Conservation (phyloP, 2,888 invertebrate genomes). For the Drosophila antonietae region DNA sequence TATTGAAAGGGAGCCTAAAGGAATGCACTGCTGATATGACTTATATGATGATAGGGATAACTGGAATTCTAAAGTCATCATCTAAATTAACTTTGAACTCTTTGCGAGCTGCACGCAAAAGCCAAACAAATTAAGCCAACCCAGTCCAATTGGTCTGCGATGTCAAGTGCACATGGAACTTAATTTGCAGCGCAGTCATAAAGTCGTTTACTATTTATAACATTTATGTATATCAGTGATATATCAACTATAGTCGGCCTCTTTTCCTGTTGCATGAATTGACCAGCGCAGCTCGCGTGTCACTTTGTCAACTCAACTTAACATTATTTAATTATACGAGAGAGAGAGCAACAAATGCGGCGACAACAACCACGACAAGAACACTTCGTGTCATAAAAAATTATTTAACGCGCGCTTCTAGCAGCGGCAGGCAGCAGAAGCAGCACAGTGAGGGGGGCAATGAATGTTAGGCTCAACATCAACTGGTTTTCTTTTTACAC, state of each 20-base stretch:
- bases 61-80: slow-evolving; percentile 12
- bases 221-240: slow-evolving; percentile 12
- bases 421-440: background rate
- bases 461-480: slow-evolving; percentile 34
- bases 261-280: slow-evolving; percentile 26
- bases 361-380: slow-evolving; percentile 48
- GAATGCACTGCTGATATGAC: slow-evolving; percentile 9
- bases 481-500: slow-evolving; percentile 53
- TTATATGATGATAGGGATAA: background rate
- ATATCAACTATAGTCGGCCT: slow-evolving; percentile 6
- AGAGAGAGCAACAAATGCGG: slow-evolving; percentile 65
- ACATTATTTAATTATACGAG: slow-evolving; percentile 70
- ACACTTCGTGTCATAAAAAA: slow-evolving; percentile 72
- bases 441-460: background rate
- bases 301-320: slow-evolving; percentile 65
- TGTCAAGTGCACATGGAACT: slow-evolving; percentile 64
- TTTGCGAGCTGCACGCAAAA: slow-evolving; percentile 23
- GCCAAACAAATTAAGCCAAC: slow-evolving; percentile 62
- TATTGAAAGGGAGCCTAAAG: slow-evolving; percentile 21
- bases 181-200: slow-evolving; percentile 36
- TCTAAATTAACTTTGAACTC: slow-evolving; percentile 11
- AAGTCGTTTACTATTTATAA: slow-evolving; percentile 52
- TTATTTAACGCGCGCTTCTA: slow-evolving; percentile 53
- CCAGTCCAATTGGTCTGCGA: slow-evolving; percentile 53
- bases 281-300: slow-evolving; percentile 60